Conservation (phyloP, 2,113 vertebrate genomes). For the Mellivora capensis region DNA sequence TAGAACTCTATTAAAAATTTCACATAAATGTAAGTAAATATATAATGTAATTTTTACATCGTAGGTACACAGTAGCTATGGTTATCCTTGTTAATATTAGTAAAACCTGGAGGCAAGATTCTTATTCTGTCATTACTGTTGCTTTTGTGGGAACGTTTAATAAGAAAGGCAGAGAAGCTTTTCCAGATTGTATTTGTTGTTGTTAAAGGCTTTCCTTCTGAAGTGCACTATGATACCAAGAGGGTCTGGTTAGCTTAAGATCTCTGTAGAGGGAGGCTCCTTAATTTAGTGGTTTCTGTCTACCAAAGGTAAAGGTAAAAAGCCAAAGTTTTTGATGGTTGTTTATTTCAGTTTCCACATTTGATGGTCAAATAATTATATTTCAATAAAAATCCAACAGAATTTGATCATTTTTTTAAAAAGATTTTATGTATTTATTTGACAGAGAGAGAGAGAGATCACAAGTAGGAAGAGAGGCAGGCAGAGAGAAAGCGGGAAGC, state of each 20-base stretch:
- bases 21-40: background rate
- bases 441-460: too few relatives aligned
- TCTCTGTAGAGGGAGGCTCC: background rate
- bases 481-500: too few relatives aligned
- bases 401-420: background rate
- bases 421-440: too few relatives aligned
- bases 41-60: background rate
- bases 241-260: background rate
- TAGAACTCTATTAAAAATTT: background rate
- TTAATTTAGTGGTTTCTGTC: background rate
- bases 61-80: background rate
- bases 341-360: background rate
- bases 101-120: constrained; percentile 66
- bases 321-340: background rate
- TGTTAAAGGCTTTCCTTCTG: constrained; percentile 60
- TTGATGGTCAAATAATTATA: background rate
- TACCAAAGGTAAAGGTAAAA: background rate
- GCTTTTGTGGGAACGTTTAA: constrained; percentile 65
- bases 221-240: background rate
- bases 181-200: constrained; percentile 70
- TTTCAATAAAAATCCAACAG: background rate
- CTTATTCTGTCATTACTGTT: constrained; percentile 70
- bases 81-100: background rate
- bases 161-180: constrained; percentile 63
- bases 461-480: too few relatives aligned